Percentiles rank a stretch among this genome's conserved stretches.
These are phyloP conservation scores for Columba janthina DNA, from an alignment of 2,113 vertebrate species.

Conservation along the genomic window DNA sequence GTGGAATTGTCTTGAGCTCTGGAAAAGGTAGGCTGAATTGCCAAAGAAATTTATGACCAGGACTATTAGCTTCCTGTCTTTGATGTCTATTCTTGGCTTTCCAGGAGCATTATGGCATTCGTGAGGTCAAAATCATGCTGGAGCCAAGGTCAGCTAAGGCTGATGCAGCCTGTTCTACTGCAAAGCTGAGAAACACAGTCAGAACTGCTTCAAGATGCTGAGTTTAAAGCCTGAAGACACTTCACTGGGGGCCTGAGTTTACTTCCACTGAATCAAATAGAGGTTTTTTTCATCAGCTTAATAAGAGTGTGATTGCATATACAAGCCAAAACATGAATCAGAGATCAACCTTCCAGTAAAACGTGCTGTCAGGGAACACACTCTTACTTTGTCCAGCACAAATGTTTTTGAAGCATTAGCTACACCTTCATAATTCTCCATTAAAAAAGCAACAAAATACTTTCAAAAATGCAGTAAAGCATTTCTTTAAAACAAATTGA, in stretches of 20 bases:
- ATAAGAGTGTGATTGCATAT: not conserved
- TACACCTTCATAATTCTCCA: not conserved
- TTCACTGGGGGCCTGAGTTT: not conserved
- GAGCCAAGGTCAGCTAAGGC: constrained; percentile 67
- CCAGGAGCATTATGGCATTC: constrained; percentile 59
- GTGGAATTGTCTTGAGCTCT: constrained; percentile 20
- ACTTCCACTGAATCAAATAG: not conserved
- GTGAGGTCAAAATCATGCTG: constrained; percentile 33
- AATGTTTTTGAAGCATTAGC: not conserved
- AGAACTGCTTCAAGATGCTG: constrained; percentile 11
- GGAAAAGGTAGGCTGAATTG: constrained; percentile 41
- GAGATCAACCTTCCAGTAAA: not conserved
- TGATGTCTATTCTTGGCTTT: constrained; percentile 67
- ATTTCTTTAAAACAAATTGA: not conserved
- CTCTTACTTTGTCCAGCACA: not conserved
- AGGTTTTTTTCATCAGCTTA: not conserved
- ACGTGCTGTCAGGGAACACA: not conserved
- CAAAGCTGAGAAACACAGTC: constrained; percentile 28
- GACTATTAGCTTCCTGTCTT: constrained; percentile 67
- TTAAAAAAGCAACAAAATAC: not conserved
- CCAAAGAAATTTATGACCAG: constrained; percentile 51
- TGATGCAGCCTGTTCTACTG: constrained; percentile 26
- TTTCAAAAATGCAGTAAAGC: not conserved
- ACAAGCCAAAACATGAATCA: not conserved
- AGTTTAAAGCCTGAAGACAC: not conserved